Evolutionary conservation across 2,888 invertebrate species (phyloP).

Genomic region (Dolichopus griseipennis): DNA sequence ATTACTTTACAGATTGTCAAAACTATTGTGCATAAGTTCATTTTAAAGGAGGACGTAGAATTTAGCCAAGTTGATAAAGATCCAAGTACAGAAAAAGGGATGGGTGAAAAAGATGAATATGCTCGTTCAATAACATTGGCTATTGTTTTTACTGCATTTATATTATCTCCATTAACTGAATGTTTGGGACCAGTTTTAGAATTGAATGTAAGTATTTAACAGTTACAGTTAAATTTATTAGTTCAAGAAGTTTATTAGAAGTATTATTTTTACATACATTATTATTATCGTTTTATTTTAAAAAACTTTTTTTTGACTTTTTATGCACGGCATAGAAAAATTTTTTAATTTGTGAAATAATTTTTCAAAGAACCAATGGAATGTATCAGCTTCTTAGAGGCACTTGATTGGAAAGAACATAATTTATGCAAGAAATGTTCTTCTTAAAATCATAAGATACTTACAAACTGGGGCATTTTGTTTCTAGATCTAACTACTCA

Average conservation of each 20-base stretch:
- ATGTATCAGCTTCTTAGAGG: no score
- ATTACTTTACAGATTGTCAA: slow-evolving; percentile 35
- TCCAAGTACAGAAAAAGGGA: slow-evolving; percentile 40
- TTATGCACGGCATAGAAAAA: no score
- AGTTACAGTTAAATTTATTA: slow-evolving; percentile 2
- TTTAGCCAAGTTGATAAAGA: slow-evolving; percentile 39
- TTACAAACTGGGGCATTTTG: no score
- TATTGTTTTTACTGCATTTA: slow-evolving; percentile 59
- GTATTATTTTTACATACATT: not conserved
- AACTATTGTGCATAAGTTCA: slow-evolving; percentile 40
- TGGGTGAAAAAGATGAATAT: slow-evolving; percentile 37
- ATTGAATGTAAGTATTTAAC: slow-evolving; percentile 63
- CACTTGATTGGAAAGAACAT: no score
- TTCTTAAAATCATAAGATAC: no score
- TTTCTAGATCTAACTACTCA: no score
- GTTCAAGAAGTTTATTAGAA: not conserved
- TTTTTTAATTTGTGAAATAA: no score
- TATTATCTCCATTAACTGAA: slow-evolving; percentile 71
- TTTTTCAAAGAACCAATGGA: no score
- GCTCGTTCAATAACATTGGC: slow-evolving; percentile 45
- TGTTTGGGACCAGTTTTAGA: slow-evolving; percentile 75
- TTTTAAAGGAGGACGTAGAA: slow-evolving; percentile 40
- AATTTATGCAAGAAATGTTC: no score
- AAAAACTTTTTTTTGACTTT: no score
- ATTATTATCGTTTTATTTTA: slow-evolving; percentile 17